phyloP scores from a whole-genome alignment of 2,797 vertebrate species.

The Cetoscarus ocellatus region DNA sequence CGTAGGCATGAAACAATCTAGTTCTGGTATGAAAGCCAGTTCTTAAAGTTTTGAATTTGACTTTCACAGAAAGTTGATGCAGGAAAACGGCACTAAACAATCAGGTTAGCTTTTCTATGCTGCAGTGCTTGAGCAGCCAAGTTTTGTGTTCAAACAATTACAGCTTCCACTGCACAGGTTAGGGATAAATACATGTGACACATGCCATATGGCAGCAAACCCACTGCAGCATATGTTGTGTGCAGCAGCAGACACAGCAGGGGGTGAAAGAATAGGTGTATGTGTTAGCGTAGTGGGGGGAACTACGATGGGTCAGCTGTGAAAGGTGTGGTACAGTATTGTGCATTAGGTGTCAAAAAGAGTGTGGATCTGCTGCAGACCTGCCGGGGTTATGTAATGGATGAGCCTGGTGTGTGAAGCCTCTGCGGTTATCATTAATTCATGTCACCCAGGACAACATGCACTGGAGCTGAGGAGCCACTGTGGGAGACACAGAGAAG shows the following conservation, averaged over 20 bases:
- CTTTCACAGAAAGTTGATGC: neutral
- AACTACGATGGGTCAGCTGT: constrained; percentile 46
- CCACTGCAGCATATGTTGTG: constrained; percentile 40
- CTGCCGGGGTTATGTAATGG: constrained; percentile 71
- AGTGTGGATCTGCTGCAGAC: constrained; percentile 56
- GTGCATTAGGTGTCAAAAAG: constrained; percentile 53
- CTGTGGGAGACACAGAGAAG: constrained; percentile 66
- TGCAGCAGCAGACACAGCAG: constrained; percentile 25
- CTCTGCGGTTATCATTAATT: constrained; percentile 84
- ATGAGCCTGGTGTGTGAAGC: constrained; percentile 69
- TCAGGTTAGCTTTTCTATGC: constrained; percentile 5
- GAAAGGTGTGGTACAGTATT: constrained; percentile 15
- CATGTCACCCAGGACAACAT: constrained; percentile 78
- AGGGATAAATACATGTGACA: constrained; percentile 47
- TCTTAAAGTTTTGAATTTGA: constrained; percentile 17
- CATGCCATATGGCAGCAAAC: constrained; percentile 44
- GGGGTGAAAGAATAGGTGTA: neutral
- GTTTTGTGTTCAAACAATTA: constrained; percentile 28
- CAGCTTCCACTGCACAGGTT: constrained; percentile 15
- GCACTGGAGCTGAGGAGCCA: constrained; percentile 67
- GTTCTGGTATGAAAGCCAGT: neutral
- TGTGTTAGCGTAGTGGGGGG: neutral
- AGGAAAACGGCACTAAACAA: neutral
- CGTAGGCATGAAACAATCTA: too few relatives aligned
- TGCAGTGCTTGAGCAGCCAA: constrained; percentile 28